Evolutionary conservation across 2,113 vertebrate species (phyloP).

Genomic region (Ancistrus triradiatus): DNA sequence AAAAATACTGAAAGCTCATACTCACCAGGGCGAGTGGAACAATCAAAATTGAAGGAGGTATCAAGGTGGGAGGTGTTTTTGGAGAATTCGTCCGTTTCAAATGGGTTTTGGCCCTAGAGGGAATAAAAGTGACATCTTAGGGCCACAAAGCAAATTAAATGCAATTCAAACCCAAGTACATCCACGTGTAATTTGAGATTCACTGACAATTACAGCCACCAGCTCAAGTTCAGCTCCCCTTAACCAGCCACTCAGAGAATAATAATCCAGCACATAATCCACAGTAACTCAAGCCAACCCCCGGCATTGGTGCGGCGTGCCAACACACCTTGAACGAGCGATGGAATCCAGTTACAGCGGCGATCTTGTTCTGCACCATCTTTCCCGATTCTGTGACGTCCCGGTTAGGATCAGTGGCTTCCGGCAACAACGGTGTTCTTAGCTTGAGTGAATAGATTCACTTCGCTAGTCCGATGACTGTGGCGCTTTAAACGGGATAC

Average conservation of each 20-base stretch:
- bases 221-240: no score
- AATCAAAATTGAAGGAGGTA: conserved; percentile 83
- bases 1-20: conserved; percentile 6
- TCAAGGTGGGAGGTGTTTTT: conserved; percentile 78
- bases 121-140: neutral
- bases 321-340: conserved; percentile 84
- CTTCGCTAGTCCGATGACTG: conserved; percentile 60
- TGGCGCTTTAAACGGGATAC: conserved; percentile 68
- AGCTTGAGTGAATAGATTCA: conserved; percentile 50
- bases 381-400: conserved; percentile 48
- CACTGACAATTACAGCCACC: no score
- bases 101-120: conserved; percentile 87
- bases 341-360: conserved; percentile 84
- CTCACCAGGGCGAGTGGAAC: conserved; percentile 82
- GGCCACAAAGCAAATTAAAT: neutral
- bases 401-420: conserved; percentile 44
- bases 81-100: conserved; percentile 82
- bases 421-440: conserved; percentile 45
- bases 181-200: no score
- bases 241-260: no score
- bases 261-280: no score
- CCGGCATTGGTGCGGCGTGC: no score
- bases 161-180: no score
- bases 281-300: no score
- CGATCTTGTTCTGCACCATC: conserved; percentile 87